Evolutionary conservation across 1,140 invertebrate genomes (phyloP), one percentile per base, ranked within the genome.

Genomic region (Drosophila auraria): DNA sequence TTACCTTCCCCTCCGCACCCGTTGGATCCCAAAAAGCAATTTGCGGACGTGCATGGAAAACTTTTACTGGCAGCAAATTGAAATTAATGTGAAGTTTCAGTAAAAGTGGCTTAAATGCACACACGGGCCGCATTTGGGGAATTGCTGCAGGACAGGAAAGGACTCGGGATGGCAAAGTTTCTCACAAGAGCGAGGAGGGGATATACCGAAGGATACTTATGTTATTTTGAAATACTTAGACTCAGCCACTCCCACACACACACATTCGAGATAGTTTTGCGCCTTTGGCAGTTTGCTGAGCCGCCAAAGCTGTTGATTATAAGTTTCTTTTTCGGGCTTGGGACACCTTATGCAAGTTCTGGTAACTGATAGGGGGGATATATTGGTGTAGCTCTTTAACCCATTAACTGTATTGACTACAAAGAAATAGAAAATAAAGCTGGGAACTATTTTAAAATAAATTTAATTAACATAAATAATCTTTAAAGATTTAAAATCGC

Each of bases 31-130:
- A 72, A 73, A 83, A 86, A 91, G 87, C 87, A 91, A 91, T 91
- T 91, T 91, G 87, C 83, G 87, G 87, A 91, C 87, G 87, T 91
- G 82, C 82, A 91, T 83, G 86, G 59, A 90, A 89, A 91, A 91
- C 76, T 91, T 91, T 91, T 91, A 83, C 90, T 87, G 82, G 66
- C 80, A 90, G 84, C 87, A 91, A 91, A 91, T 91, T 91, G 89
- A 91, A 91, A 91, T 91, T 91, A 91, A 91, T 91, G 89, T 90
- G 89, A 91, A 91, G 82, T 91, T 91, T 78, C 80, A 91, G 80
- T 78, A 90, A 91, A 91, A 91, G 89, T 91, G 89, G 89, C 89
- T 91, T 91, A 91, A 91, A 89, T 90, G 90, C 90, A 89, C 89
- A 91, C 89, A 91, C 90, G 89, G 89, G 89, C 84, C 90, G 86